Percentiles rank a stretch among this genome's conserved stretches.
Conservation (phyloP, 2,888 invertebrate species). For the Mellilla xanthometata region DNA sequence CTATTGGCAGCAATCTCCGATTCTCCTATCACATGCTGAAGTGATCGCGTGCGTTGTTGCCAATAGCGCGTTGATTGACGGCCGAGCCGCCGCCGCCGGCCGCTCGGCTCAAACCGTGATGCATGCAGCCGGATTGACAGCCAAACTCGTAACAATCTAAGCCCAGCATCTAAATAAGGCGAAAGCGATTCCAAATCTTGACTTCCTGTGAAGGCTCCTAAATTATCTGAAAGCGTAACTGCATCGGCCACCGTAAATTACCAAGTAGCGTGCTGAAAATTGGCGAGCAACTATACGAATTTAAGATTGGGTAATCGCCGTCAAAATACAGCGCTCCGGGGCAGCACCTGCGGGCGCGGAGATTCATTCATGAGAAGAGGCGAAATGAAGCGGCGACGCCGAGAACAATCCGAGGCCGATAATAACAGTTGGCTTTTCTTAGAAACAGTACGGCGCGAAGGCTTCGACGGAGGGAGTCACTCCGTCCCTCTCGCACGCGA, state of each 20-base stretch:
- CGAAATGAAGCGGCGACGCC: conserved; percentile 58
- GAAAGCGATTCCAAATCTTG: conserved; percentile 57
- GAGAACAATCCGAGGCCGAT: conserved; percentile 73
- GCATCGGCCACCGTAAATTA: conserved; percentile 70
- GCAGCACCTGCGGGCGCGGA: conserved; percentile 71
- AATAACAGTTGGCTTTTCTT: conserved; percentile 80
- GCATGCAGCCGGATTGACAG: conserved; percentile 49
- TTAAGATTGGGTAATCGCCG: conserved; percentile 67
- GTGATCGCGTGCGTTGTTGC: conserved; percentile 70
- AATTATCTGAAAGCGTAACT: conserved; percentile 61
- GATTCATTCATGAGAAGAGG: conserved; percentile 74
- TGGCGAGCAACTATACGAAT: conserved; percentile 59
- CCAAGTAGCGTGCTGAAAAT: conserved; percentile 73
- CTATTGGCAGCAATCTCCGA: conserved; percentile 64
- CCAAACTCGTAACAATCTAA: conserved; percentile 38
- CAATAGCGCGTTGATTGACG: conserved; percentile 68
- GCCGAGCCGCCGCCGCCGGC: conserved; percentile 48
- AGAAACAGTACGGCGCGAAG: conserved; percentile 71
- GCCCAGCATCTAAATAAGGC: conserved; percentile 51
- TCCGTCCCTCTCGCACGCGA: conserved; percentile 57
- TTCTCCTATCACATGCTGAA: conserved; percentile 62
- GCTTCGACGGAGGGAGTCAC: conserved; percentile 68
- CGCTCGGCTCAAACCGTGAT: conserved; percentile 49
- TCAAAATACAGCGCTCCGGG: conserved; percentile 65
- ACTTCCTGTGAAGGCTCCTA: conserved; percentile 66